phyloP scores from a whole-genome alignment of 2,888 invertebrate species.

The Liodrosophila aerea region DNA sequence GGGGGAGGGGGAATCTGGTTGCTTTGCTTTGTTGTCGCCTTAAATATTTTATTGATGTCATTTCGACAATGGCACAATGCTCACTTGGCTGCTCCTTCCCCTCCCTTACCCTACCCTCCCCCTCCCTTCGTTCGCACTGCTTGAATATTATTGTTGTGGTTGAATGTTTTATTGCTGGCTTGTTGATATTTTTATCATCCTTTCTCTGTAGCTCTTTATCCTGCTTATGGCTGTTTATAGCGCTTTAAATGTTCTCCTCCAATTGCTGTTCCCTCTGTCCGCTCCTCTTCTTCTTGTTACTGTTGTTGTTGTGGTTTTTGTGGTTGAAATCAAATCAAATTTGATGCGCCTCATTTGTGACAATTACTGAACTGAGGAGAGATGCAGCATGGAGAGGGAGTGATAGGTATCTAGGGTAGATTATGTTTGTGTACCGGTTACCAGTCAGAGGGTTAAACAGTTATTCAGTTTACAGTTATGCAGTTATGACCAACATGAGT shows the following conservation, averaged over 20 bases:
- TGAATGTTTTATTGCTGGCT: conserved; percentile 62
- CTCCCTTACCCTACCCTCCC: too few species aligned
- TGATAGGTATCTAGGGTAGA: background rate
- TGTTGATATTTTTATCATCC: conserved; percentile 68
- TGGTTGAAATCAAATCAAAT: conserved; percentile 63
- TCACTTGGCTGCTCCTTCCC: conserved; percentile 55
- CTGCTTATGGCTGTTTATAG: conserved; percentile 42
- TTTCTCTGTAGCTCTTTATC: conserved; percentile 11
- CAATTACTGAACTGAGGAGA: conserved; percentile 17
- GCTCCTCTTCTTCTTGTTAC: too few species aligned
- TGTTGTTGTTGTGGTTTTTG: conserved; percentile 38
- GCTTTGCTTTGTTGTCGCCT: conserved; percentile 51
- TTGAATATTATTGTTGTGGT: conserved; percentile 1
- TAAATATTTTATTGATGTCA: conserved; percentile 75
- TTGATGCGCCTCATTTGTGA: conserved; percentile 51
- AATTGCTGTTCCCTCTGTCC: conserved; percentile 6
- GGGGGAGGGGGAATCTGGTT: conserved; percentile 36
- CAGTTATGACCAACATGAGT: conserved; percentile 43
- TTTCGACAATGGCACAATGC: conserved; percentile 66
- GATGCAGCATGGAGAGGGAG: too few species aligned
- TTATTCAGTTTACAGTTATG: conserved; percentile 4
- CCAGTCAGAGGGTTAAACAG: background rate
- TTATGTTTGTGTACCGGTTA: background rate
- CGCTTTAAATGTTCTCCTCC: conserved; percentile 48
- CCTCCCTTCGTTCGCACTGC: background rate